These are phyloP conservation scores for human (Homo sapiens) DNA, from an alignment of 2,113 vertebrate species.

Conservation along the genomic window GRCh38 chr5:21299501-21300000, in stretches of 20 bases:
- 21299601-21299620: not conserved
- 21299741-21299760: not conserved
- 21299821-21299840: not conserved
- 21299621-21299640: not conserved
- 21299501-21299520: not conserved
- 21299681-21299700: not conserved
- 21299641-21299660: not conserved
- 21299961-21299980: not conserved
- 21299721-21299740: not conserved
- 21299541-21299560: not conserved
- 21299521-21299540: rapidly evolving
- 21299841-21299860: not conserved
- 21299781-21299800: not conserved
- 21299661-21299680: not conserved
- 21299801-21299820: rapidly evolving
- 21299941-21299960: not conserved
- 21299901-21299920: not conserved
- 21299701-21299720: not conserved
- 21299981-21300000: not conserved
- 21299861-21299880: not conserved
- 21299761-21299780: not conserved
- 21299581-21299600: not conserved
- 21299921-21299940: not conserved
- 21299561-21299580: not conserved
- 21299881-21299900: not conserved